phyloP scores from a whole-genome alignment of 2,888 invertebrate genomes.

The Pegoplata infirma region DNA sequence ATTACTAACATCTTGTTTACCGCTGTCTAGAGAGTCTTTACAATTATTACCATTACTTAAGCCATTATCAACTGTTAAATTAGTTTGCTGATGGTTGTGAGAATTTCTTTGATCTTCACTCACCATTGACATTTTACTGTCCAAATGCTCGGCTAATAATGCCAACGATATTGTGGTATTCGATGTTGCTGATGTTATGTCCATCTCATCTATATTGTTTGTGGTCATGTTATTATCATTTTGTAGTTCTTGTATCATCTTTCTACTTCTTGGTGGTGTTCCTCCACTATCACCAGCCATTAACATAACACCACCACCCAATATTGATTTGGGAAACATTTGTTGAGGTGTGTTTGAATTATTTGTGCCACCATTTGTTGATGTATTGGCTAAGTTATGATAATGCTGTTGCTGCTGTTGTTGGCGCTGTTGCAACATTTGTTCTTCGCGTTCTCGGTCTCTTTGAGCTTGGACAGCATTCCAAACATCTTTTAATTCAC shows the following conservation, averaged over 20 bases:
- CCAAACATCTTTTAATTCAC: slow-evolving; percentile 87
- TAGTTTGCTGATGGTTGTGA: too few species aligned
- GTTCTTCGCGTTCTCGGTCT: slow-evolving; percentile 77
- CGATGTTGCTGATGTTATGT: slow-evolving; percentile 4
- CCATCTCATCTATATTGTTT: slow-evolving; percentile 25
- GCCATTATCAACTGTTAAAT: too few species aligned
- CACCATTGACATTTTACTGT: slow-evolving; percentile 68
- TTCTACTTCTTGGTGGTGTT: slow-evolving; percentile 40
- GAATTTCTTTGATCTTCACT: slow-evolving; percentile 1
- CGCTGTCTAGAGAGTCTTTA: background rate
- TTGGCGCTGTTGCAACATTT: slow-evolving; percentile 76
- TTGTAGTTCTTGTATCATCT: slow-evolving; percentile 41
- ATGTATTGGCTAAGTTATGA: slow-evolving; percentile 70
- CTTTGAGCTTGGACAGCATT: slow-evolving; percentile 82
- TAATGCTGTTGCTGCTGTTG: slow-evolving; percentile 76
- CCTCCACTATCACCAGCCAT: slow-evolving; percentile 13
- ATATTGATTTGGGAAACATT: slow-evolving; percentile 73
- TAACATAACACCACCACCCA: slow-evolving; percentile 37
- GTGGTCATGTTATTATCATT: slow-evolving; percentile 22
- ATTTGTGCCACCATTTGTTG: slow-evolving; percentile 44
- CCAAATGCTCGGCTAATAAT: slow-evolving; percentile 70
- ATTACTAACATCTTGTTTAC: slow-evolving; percentile 5
- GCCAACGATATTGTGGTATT: slow-evolving; percentile 56
- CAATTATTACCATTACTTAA: slow-evolving; percentile 47
- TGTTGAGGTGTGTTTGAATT: slow-evolving; percentile 71